Evolutionary conservation across 1,140 invertebrate genomes (phyloP).

Genomic region (Drosophila subobscura): DNA sequence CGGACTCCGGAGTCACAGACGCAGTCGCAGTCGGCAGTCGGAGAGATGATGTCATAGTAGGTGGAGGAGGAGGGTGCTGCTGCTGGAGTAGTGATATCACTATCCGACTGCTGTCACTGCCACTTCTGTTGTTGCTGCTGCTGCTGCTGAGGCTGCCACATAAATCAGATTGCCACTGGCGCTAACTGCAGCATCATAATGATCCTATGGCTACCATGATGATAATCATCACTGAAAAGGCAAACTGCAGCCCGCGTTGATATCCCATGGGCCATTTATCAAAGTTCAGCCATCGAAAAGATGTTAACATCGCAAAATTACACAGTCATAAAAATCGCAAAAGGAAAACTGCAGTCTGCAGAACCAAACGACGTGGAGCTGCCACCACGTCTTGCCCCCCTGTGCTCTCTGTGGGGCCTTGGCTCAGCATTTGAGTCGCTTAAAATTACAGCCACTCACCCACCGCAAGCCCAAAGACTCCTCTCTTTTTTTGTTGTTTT

Average conservation of each 20-base stretch:
- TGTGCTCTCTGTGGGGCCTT: too few species aligned
- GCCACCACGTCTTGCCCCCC: not conserved
- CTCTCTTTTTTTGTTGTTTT: not conserved
- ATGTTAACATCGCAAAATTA: conserved; percentile 48
- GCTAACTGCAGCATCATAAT: conserved; percentile 25
- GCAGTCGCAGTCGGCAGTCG: not conserved
- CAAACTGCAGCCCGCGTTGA: not conserved
- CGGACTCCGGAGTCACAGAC: conserved; percentile 6
- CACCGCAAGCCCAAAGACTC: not conserved
- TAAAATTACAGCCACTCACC: not conserved
- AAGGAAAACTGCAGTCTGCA: not conserved
- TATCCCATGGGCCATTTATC: conserved; percentile 36
- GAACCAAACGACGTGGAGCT: not conserved
- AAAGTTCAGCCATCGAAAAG: conserved; percentile 47
- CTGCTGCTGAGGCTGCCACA: conserved; percentile 9
- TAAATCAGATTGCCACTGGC: conserved; percentile 39
- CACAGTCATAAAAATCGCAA: conserved; percentile 30
- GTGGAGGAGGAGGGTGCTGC: conserved; percentile 18
- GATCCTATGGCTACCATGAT: conserved; percentile 21
- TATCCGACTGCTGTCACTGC: not conserved
- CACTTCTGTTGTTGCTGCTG: not conserved
- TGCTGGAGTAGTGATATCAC: conserved; percentile 21
- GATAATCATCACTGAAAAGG: conserved; percentile 5
- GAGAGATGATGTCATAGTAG: conserved; percentile 31
- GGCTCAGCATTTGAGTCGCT: too few species aligned